Evolutionary conservation across 2,888 invertebrate genomes (phyloP).

Genomic region (Bruchidius siliquastri): DNA sequence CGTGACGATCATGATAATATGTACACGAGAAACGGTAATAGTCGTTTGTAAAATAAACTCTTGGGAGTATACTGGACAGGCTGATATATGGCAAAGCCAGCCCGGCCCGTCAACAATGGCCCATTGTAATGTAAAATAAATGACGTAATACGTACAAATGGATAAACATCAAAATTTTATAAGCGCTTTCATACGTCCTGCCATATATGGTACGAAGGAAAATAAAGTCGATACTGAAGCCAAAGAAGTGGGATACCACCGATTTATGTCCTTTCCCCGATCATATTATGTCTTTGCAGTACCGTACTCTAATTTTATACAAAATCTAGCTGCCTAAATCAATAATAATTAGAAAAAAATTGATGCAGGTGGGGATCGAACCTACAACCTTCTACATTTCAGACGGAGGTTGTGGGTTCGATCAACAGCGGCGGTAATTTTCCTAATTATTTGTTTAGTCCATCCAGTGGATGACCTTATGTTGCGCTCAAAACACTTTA

Average conservation of each 20-base stretch:
- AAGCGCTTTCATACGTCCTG: constrained; percentile 6
- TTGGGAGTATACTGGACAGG: neutral
- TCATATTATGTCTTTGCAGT: neutral
- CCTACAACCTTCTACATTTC: no score
- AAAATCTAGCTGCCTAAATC: neutral
- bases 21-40: neutral
- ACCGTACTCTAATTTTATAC: neutral
- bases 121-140: constrained; percentile 13
- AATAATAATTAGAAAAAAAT: no score
- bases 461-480: no score
- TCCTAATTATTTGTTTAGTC: no score
- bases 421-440: no score
- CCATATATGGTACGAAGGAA: constrained; percentile 6
- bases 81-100: constrained; percentile 8
- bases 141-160: constrained; percentile 10
- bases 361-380: no score
- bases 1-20: neutral
- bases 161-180: constrained; percentile 15
- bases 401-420: no score
- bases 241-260: constrained; percentile 1
- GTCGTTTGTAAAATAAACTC: neutral
- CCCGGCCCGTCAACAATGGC: constrained; percentile 11
- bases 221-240: neutral
- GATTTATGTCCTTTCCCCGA: constrained; percentile 2
- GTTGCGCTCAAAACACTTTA: no score